A percentile compares a stretch with the other conserved stretches of the same genome.
Conservation (phyloP, 2,797 vertebrate genomes). For the Fundulus diaphanus region DNA sequence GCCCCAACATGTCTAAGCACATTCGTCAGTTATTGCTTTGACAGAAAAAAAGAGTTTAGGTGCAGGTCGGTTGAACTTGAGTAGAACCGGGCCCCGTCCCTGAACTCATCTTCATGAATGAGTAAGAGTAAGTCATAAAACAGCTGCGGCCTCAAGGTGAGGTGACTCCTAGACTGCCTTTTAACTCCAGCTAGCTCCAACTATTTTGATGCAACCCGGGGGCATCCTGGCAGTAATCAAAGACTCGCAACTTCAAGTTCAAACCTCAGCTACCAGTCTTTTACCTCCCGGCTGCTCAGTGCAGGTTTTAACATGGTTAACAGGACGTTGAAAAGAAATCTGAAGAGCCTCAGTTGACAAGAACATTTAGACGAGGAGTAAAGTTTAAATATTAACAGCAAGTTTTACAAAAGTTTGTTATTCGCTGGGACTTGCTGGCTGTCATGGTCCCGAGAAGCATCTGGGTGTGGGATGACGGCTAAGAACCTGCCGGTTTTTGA, state of each 20-base stretch:
- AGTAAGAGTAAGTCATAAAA: constrained; percentile 37
- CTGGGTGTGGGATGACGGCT: not conserved
- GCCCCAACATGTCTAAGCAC: constrained; percentile 57
- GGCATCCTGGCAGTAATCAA: constrained; percentile 13
- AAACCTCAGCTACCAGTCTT: constrained; percentile 23
- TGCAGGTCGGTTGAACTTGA: constrained; percentile 45
- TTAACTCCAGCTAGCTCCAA: constrained; percentile 27
- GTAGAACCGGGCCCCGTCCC: constrained; percentile 11
- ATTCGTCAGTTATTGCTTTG: constrained; percentile 49
- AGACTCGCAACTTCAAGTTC: constrained; percentile 1
- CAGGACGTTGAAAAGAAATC: constrained; percentile 1
- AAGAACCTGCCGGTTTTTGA: not conserved
- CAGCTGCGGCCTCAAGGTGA: constrained; percentile 28
- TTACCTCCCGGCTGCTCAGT: constrained; percentile 1
- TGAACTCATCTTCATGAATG: constrained; percentile 22
- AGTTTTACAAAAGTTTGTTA: not conserved
- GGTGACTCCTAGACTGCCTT: constrained; percentile 28
- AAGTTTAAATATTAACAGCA: not conserved
- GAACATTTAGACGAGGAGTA: not conserved
- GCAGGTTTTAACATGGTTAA: constrained; percentile 1
- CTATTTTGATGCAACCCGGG: constrained; percentile 31
- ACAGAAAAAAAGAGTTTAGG: constrained; percentile 38
- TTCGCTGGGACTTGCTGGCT: not conserved
- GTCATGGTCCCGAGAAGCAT: not conserved
- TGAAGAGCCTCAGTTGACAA: not conserved